Percentiles rank a stretch among this genome's conserved stretches.
Conservation (phyloP, 2,888 invertebrate genomes). For the Acronicta aceris region DNA sequence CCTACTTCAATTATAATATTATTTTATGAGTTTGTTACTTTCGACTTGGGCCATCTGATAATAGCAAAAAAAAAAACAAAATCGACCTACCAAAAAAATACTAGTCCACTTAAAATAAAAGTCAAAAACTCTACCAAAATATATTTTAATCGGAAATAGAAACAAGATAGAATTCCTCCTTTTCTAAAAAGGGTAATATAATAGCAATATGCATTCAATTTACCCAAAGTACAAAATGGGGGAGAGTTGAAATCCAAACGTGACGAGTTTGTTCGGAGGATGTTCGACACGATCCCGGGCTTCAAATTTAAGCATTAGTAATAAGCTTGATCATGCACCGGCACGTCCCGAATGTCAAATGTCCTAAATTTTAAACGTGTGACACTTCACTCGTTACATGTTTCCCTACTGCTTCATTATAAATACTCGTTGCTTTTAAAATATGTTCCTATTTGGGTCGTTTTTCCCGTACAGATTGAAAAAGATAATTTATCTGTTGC, state of each 20-base stretch:
- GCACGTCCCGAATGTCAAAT: conserved; percentile 82
- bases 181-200: conserved; percentile 43
- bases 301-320: conserved; percentile 80
- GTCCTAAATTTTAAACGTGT: conserved; percentile 78
- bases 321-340: conserved; percentile 86
- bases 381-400: conserved; percentile 69
- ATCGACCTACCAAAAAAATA: too few species aligned
- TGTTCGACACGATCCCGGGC: conserved; percentile 65
- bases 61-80: too few species aligned
- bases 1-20: too few species aligned
- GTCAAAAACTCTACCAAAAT: too few species aligned
- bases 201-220: conserved; percentile 62
- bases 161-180: background rate
- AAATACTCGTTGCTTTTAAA: conserved; percentile 16
- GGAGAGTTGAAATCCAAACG: conserved; percentile 78
- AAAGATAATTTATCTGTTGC: too few species aligned
- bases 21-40: too few species aligned
- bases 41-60: too few species aligned
- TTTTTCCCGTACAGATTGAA: background rate
- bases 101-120: too few species aligned
- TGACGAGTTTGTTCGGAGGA: conserved; percentile 69
- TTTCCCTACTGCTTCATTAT: conserved; percentile 58
- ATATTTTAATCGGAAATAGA: background rate
- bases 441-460: conserved; percentile 9
- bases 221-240: conserved; percentile 62